A percentile compares a stretch with the other conserved stretches of the same genome.
phyloP scores from a whole-genome alignment of 2,888 invertebrate genomes.

The Sabatieria punctata region DNA sequence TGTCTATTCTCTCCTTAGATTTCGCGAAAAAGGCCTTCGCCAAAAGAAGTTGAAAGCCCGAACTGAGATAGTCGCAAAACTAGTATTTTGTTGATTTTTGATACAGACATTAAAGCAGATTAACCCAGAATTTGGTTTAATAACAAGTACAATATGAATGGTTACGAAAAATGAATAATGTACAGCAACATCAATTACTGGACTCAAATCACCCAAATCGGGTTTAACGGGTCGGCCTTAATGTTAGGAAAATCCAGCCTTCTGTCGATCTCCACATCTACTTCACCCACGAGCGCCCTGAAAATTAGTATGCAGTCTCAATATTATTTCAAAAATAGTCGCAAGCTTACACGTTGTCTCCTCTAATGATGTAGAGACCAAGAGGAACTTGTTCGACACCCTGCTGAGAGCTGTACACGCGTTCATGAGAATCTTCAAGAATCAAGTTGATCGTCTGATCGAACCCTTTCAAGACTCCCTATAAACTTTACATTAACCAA shows the following conservation, averaged over 20 bases:
- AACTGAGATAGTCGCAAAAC: too few relatives aligned
- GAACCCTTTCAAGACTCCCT: conserved; percentile 91
- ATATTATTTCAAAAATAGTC: background rate
- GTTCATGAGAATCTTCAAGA: conserved; percentile 88
- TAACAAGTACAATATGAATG: too few relatives aligned
- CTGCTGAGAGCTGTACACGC: conserved; percentile 79
- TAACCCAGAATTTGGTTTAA: too few relatives aligned
- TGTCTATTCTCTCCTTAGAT: too few relatives aligned
- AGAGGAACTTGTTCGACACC: conserved; percentile 89
- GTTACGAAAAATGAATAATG: too few relatives aligned
- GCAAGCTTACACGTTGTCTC: conserved; percentile 73
- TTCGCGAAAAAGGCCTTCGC: too few relatives aligned
- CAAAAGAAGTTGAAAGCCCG: too few relatives aligned
- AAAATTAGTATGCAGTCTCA: conserved; percentile 17
- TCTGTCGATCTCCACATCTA: conserved; percentile 42
- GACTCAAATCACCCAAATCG: conserved; percentile 29
- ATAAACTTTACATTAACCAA: conserved; percentile 18
- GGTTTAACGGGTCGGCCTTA: conserved; percentile 40
- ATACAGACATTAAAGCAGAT: too few relatives aligned
- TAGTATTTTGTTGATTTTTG: too few relatives aligned
- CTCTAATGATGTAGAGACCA: conserved; percentile 89
- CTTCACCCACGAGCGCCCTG: conserved; percentile 45
- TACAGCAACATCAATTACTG: too few relatives aligned
- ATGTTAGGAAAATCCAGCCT: conserved; percentile 40
- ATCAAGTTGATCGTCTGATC: conserved; percentile 99